Percentiles rank a stretch among this genome's conserved stretches.
These are phyloP conservation scores for Tachycineta bicolor DNA, from an alignment of 2,113 vertebrate species.

Conservation along the genomic window DNA sequence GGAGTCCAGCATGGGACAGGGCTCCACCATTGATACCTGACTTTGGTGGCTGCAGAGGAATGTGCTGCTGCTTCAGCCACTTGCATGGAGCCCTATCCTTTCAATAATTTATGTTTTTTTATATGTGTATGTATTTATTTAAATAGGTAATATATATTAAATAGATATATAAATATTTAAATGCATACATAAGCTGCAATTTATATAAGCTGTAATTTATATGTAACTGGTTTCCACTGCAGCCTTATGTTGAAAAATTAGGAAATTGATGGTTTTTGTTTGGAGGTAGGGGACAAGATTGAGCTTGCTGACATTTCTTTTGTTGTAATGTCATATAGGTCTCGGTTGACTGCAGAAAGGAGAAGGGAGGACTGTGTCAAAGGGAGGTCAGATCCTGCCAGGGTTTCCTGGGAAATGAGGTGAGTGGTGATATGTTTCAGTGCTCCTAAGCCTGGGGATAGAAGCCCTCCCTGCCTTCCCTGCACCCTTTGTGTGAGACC, in stretches of 20 bases:
- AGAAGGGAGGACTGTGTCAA: not conserved
- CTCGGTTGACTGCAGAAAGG: not conserved
- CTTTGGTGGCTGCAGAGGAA: not conserved
- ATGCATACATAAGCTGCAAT: not conserved
- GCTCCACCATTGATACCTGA: not conserved
- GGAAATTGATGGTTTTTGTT: not conserved
- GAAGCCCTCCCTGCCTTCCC: not conserved
- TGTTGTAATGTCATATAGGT: not conserved
- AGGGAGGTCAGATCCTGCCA: not conserved
- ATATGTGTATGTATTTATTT: not conserved
- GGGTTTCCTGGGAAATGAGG: slow-evolving; percentile 14
- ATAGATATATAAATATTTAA: not conserved
- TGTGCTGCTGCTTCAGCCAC: not conserved
- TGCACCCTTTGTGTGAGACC: not conserved
- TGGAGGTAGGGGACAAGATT: not conserved
- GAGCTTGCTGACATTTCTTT: slow-evolving; percentile 22
- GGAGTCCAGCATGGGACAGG: not conserved
- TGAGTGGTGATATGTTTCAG: not conserved
- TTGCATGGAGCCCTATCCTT: rapidly evolving
- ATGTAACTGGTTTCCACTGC: not conserved
- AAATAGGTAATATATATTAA: not conserved
- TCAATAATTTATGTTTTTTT: not conserved
- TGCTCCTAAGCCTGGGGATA: not conserved
- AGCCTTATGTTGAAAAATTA: not conserved
- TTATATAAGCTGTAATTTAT: not conserved